phyloP scores from a whole-genome alignment of 2,797 vertebrate genomes.

The Orestias chungarensis region DNA sequence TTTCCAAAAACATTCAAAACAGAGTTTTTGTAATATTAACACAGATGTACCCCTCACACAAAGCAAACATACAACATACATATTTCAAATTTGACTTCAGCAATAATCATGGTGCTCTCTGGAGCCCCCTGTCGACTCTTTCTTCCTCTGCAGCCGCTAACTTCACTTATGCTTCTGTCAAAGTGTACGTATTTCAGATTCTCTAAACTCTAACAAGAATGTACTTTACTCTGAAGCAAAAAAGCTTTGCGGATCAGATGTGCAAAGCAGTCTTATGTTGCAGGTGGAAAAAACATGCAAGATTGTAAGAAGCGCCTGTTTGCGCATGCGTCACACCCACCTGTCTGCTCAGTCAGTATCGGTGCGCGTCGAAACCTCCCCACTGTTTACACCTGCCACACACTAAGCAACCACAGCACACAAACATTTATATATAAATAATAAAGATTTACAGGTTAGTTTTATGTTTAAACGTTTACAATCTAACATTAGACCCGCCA shows the following conservation, averaged over 20 bases:
- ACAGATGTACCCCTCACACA: too few relatives aligned
- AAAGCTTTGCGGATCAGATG: neutral
- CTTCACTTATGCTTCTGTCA: neutral
- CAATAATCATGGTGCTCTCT: neutral
- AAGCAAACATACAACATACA: neutral
- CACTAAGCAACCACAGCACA: conserved; percentile 1
- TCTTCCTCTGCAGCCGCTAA: neutral
- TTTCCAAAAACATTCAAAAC: too few relatives aligned
- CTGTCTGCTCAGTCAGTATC: conserved; percentile 77
- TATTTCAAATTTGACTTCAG: neutral
- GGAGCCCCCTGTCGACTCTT: neutral
- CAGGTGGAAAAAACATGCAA: too few relatives aligned
- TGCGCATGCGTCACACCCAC: conserved; percentile 76
- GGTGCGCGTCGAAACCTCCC: conserved; percentile 76
- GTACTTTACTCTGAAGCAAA: conserved; percentile 1
- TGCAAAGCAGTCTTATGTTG: neutral
- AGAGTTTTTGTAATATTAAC: neutral
- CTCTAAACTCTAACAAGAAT: neutral
- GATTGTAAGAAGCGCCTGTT: conserved; percentile 44
- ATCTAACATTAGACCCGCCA: neutral
- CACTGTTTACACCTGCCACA: conserved; percentile 42
- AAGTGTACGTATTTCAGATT: too few relatives aligned
- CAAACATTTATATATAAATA: too few relatives aligned
- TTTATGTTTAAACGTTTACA: too few relatives aligned
- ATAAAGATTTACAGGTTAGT: too few relatives aligned